Evolutionary conservation across 2,113 vertebrate genomes (phyloP), one percentile per base, ranked within the genome.

Genomic region (Paramormyrops kingsleyae): DNA sequence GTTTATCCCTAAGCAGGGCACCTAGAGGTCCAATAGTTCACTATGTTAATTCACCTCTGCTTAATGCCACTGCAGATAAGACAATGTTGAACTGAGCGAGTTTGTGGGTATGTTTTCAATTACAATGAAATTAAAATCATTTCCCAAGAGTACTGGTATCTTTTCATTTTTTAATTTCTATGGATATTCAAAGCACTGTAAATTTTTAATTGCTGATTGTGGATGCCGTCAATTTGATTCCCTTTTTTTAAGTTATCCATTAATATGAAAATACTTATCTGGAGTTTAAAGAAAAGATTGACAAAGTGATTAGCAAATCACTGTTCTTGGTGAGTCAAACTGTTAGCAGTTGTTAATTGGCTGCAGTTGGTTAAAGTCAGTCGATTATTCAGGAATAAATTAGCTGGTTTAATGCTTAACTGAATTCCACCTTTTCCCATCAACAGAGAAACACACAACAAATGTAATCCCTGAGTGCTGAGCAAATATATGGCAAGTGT

Each of bases 151-250:
- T 12, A 46, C 42, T 47, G 83, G 44, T 84, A 84, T 47, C 44
- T 84, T 84, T 84, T 84, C 83, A n/a, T 84, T 84, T 84, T 47
- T 84, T 84, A 44, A 84, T 84, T 84, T n/a, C 83, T 84, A 46
- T 47, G 44, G 83, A 84, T 84, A 24, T 47, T 46, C 83, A 84
- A 84, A 84, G 83, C 83, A 84, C 83, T 84, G 42, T 84, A 84
- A n/a, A 12, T 42, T 47, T 84, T 84, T 44, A 84, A 84, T 46
- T 84, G 83, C 83, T 84, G 83, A 84, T 84, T n/a, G 83, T 47
- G 19, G 44, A 47, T 47, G 83, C 19, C 10, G 44, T n/a, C 46
- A 21, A 47, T 84, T n/a, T 84, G 42, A 83, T 47, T 6, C 44
- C 17, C 39, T 27, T n/a, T 47, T 84, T 84, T 84, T 47, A 13